phyloP scores from a whole-genome alignment of 2,797 vertebrate genomes.

The Dryobates pubescens region DNA sequence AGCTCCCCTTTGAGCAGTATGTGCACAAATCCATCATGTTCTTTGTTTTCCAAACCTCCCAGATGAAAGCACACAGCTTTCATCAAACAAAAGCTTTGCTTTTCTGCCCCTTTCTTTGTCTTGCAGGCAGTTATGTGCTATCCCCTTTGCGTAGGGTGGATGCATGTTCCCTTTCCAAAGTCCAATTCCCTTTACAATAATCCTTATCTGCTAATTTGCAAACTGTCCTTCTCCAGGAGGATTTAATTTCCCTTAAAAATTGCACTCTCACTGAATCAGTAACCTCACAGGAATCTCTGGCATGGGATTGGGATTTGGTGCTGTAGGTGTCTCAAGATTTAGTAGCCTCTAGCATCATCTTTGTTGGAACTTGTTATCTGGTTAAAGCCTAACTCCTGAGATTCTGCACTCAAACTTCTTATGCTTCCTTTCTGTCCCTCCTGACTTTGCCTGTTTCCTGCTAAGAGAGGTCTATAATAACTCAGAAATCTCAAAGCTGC shows the following conservation, averaged over 20 bases:
- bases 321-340: neutral
- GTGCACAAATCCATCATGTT: neutral
- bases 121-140: neutral
- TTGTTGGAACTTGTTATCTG: neutral
- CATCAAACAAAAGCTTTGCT: neutral
- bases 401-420: neutral
- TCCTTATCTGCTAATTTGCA: conserved; percentile 44
- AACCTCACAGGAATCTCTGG: neutral
- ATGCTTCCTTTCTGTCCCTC: neutral
- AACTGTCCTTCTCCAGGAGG: neutral
- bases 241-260: conserved; percentile 46
- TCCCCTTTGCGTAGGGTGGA: neutral
- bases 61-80: neutral
- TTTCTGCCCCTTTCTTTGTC: neutral
- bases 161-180: neutral
- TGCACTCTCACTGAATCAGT: conserved; percentile 2
- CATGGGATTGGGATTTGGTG: neutral
- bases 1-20: neutral
- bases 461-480: neutral
- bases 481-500: neutral
- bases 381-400: neutral
- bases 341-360: neutral
- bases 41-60: neutral
- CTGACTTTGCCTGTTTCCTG: neutral
- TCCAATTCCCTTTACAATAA: neutral